Base-by-base conservation (phyloP, 2,888 invertebrate genomes). In the Synergus japonicus region DNA sequence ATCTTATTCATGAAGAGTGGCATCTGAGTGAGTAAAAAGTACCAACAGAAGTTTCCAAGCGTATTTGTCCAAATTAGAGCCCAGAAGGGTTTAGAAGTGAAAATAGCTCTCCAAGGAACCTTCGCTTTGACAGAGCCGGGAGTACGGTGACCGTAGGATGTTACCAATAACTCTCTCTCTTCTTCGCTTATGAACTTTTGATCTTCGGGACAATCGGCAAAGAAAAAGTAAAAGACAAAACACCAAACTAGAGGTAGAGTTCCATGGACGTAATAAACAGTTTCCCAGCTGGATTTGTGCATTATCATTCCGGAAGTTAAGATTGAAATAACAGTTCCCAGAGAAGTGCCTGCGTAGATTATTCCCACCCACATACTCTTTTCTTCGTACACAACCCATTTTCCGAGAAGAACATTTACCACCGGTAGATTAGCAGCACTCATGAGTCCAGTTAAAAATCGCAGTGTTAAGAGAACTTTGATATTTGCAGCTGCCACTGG, bases 1-100 rank as follows among this genome's bases (percentile, higher is more conserved):
- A 93, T 92, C 76, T 92, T 91, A 77, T 92, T 92, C 90, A 94
- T 92, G 84, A 93, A 94, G 13, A 92, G 88, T 0, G 94, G 94
- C 83, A 93, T 85, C 73, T 93, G 92, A 0, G 93, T 93, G 7
- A 93, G 87, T 37, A 94, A 84, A 54, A 93, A 93, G 88, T 93
- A 93, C 90, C 93, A 93, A 9, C 92, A 92, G 89, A 93, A 93
- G 82, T 93, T 93, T 44, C 93, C 92, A 0, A 93, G 89, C 10
- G 91, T 90, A 85, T 93, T 93, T 1, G 92, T 92, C 5, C 92
- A 83, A 2, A 93, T 79, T 0, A 94, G 80, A 0, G 93, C 92
- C 90, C 91, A 91, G 76, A 94, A 90, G 4, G 93, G 93, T 3
- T 87, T 81, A 0, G 93, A 93, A 0, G 90, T 91, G 15, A 92